Conservation (phyloP, 2,113 vertebrate genomes). For the Trochalopteron elliotii region DNA sequence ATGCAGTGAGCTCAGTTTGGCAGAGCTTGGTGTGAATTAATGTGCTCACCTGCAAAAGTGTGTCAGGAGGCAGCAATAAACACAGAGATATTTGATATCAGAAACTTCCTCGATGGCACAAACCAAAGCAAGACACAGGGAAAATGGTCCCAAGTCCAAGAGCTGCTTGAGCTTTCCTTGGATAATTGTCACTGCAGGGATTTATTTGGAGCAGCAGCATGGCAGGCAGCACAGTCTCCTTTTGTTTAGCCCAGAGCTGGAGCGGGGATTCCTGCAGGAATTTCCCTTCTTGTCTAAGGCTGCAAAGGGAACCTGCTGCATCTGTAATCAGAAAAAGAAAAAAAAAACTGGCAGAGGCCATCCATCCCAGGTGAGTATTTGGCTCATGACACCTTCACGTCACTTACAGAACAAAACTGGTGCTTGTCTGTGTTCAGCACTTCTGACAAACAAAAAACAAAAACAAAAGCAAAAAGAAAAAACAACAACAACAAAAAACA, state of each 20-base stretch:
- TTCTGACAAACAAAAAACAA: background rate
- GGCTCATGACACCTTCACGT: background rate
- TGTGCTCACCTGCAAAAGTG: background rate
- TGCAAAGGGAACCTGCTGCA: background rate
- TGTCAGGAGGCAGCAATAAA: background rate
- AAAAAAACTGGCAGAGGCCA: too few species aligned
- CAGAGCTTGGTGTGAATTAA: background rate
- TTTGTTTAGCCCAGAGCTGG: background rate
- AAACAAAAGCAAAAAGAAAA: too few species aligned
- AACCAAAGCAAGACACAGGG: background rate
- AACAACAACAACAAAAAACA: too few species aligned
- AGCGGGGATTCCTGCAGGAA: background rate
- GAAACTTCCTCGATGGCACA: background rate
- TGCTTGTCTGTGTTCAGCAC: background rate
- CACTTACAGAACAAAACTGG: background rate
- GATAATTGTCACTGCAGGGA: fast-evolving
- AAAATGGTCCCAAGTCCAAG: background rate
- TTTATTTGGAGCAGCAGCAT: background rate
- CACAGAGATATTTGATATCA: background rate
- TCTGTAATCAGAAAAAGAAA: background rate
- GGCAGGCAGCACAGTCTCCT: background rate
- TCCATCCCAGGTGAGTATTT: background rate
- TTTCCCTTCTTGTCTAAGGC: background rate
- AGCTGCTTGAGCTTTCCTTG: background rate
- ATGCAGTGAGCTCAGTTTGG: background rate